Conservation (phyloP, 2,113 vertebrate species). For the Glaucomys volans region DNA sequence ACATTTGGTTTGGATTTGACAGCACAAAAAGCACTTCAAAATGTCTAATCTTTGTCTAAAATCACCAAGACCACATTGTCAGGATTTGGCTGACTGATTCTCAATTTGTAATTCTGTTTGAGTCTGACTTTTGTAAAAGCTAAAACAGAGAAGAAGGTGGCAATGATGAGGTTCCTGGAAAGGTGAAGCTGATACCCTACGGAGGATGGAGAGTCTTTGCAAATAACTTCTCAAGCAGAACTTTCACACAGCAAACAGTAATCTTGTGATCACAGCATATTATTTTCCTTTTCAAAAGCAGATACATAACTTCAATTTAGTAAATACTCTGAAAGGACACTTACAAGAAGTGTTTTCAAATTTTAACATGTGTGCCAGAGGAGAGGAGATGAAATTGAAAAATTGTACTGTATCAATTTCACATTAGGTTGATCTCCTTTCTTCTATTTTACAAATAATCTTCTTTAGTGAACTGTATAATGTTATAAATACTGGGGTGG, state of each 20-base stretch:
- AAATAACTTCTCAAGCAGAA: background rate
- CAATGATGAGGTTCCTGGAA: background rate
- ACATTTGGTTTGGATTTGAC: background rate
- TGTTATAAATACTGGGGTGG: background rate
- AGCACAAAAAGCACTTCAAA: background rate
- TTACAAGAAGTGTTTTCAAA: background rate
- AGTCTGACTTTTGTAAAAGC: background rate
- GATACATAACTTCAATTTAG: background rate
- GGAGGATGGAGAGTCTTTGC: background rate
- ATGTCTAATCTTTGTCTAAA: background rate
- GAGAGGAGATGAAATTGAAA: background rate
- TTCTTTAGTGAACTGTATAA: background rate
- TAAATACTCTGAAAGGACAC: background rate
- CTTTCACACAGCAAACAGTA: background rate
- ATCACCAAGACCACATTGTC: background rate
- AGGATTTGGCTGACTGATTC: background rate
- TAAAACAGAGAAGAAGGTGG: background rate
- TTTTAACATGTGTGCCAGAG: background rate
- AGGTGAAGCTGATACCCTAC: background rate
- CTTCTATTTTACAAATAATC: background rate
- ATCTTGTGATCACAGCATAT: background rate
- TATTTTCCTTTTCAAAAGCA: background rate
- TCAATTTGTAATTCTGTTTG: background rate
- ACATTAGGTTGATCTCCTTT: background rate
- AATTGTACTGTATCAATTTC: background rate